phyloP scores from a whole-genome alignment of 2,113 vertebrate genomes.

The Lampris megalopsis region DNA sequence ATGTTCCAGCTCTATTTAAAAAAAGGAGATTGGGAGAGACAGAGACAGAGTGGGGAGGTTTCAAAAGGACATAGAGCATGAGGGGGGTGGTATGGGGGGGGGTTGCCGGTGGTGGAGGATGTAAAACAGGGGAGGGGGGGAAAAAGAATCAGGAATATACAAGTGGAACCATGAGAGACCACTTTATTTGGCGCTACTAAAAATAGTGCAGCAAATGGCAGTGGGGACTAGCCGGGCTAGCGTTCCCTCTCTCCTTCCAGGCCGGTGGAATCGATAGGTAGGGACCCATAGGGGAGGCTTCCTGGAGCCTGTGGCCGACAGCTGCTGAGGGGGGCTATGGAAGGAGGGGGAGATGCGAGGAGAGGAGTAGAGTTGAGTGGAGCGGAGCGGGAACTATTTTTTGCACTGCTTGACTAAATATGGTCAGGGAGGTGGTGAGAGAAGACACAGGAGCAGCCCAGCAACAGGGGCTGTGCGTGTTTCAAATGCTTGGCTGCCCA shows the following conservation, averaged over 20 bases:
- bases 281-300: slow-evolving; percentile 88
- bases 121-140: slow-evolving; percentile 55
- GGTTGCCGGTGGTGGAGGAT: slow-evolving; percentile 66
- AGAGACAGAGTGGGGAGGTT: slow-evolving; percentile 30
- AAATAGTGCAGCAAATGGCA: slow-evolving; percentile 89
- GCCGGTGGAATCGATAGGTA: slow-evolving; percentile 92
- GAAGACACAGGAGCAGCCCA: slow-evolving; percentile 90
- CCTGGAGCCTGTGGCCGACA: slow-evolving; percentile 87
- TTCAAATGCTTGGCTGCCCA: slow-evolving; percentile 93
- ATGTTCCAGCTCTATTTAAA: slow-evolving; percentile 82
- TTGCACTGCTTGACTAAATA: slow-evolving; percentile 99
- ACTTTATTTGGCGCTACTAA: slow-evolving; percentile 97
- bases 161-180: slow-evolving; percentile 81
- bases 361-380: slow-evolving; percentile 61
- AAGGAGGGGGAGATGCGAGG: slow-evolving; percentile 42
- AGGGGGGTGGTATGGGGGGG: slow-evolving; percentile 60
- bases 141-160: slow-evolving; percentile 67
- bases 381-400: slow-evolving; percentile 90
- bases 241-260: slow-evolving; percentile 65
- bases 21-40: slow-evolving; percentile 57
- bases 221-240: slow-evolving; percentile 71
- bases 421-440: slow-evolving; percentile 96
- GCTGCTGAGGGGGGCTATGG: slow-evolving; percentile 83
- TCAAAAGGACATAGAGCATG: slow-evolving; percentile 67
- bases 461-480: slow-evolving; percentile 89